A percentile compares a stretch with the other conserved stretches of the same genome.
phyloP scores from a whole-genome alignment of 2,113 vertebrate genomes.

The Bettongia penicillata region DNA sequence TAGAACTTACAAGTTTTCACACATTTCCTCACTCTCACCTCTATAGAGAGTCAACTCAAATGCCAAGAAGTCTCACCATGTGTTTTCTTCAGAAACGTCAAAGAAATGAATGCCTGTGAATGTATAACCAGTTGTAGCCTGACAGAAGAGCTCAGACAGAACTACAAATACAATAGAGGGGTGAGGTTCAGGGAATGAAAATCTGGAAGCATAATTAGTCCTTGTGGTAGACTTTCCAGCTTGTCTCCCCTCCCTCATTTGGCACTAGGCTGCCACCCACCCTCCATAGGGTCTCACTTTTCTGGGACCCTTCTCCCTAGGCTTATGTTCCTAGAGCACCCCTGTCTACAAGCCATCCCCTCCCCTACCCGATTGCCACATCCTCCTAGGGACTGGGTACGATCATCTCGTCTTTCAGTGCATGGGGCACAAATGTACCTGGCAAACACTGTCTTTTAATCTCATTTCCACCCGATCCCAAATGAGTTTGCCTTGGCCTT shows the following conservation, averaged over 20 bases:
- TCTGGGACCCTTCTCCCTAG: background rate
- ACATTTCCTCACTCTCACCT: background rate
- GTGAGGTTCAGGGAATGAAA: background rate
- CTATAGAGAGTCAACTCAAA: background rate
- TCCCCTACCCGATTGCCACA: background rate
- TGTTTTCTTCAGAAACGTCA: background rate
- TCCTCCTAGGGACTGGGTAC: background rate
- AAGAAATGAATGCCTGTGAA: background rate
- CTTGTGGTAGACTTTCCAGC: background rate
- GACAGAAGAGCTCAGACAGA: background rate
- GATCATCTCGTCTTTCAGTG: background rate
- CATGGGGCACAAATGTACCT: background rate
- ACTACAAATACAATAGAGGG: background rate
- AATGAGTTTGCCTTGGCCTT: background rate
- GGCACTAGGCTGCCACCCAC: rapidly evolving
- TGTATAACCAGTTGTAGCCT: background rate
- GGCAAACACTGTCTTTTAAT: too few relatives aligned
- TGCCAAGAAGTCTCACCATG: background rate
- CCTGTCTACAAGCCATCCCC: background rate
- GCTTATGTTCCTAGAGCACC: background rate
- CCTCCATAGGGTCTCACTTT: background rate
- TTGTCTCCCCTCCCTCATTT: background rate
- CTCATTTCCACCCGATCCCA: too few relatives aligned
- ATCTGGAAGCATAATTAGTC: background rate
- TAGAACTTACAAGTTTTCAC: background rate